Conservation (phyloP, 2,797 vertebrate species). For the Eulemur rubriventer region DNA sequence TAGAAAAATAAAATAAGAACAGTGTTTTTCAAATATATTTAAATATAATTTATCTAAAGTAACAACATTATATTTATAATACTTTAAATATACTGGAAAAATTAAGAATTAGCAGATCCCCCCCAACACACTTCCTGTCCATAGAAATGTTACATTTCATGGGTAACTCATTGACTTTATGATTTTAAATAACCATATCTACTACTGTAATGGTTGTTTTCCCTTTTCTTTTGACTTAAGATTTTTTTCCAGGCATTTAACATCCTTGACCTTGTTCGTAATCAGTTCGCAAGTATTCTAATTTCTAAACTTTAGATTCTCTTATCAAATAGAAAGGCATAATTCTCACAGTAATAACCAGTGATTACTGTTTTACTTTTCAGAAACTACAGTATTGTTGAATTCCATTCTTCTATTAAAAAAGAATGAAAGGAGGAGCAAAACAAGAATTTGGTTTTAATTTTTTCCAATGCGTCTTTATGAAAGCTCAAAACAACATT, state of each 20-base stretch:
- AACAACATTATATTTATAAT: not conserved
- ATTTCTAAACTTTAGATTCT: conserved; percentile 52
- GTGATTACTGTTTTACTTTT: not conserved
- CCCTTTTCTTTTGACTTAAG: conserved; percentile 24
- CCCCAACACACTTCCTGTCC: not conserved
- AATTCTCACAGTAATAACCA: conserved; percentile 27
- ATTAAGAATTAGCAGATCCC: not conserved
- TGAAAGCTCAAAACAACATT: not conserved
- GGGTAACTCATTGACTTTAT: not conserved
- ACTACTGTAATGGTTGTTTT: not conserved
- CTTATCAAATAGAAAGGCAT: conserved; percentile 45
- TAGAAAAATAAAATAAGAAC: not conserved
- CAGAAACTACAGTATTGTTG: conserved; percentile 6
- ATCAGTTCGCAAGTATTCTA: conserved; percentile 38
- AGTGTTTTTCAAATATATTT: not conserved
- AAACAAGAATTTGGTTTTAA: not conserved
- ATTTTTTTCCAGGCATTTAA: not conserved
- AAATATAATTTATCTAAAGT: not conserved
- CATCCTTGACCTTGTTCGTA: conserved; percentile 43
- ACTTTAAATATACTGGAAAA: not conserved
- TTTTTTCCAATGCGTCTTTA: not conserved
- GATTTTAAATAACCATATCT: not conserved
- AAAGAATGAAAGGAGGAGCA: not conserved
- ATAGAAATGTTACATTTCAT: not conserved
- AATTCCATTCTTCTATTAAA: conserved; percentile 38